Base-by-base conservation (phyloP, 2,888 invertebrate species). In the Dilophus febrilis region DNA sequence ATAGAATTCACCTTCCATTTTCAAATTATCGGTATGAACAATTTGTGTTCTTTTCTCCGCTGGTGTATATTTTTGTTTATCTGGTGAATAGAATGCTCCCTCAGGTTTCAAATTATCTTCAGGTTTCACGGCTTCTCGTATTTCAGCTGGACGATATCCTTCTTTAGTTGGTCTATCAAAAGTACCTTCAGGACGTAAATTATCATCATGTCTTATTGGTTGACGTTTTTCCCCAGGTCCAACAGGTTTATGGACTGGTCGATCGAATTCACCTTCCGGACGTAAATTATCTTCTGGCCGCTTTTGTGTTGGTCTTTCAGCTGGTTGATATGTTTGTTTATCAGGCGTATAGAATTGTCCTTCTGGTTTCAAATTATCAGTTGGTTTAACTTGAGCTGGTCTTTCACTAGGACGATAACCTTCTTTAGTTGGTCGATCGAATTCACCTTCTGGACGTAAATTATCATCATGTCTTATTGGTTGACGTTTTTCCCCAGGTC, bases 71-170 rank as follows among this genome's bases (percentile, higher is more conserved):
- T 56, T 48, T 1, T 56, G 54, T 37, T 57, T 61, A 28, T 57
- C 56, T 1, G 53, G 54, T 14, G 45, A 39, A 18, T 56, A 56
- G 27, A 65, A 64, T 2, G 64, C 61, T 0, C 67, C 67, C 49
- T 71, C 70, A 31, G 72, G 69, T 30, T 64, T 66, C 10, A 77
- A 62, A 52, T 75, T 75, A 48, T 77, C 77, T 44, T 64, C 64
- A 45, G 65, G 71, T 52, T 64, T 67, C 37, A 68, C 66, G 32
- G 66, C 68, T 43, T 64, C 65, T 3, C 71, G 68, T 55, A 69
- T 65, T 48, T 74, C 69, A 17, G 61, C 65, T 7, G 67, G 65
- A 12, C n/a, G 32, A 35, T 37, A 52, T n/a, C 3, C 55, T 56
- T 1, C 53, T 55, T 32, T 45, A 47, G 53, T 50, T 52, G 54